Evolutionary conservation across 1,140 invertebrate genomes (phyloP), one percentile per base, ranked within the genome.

Genomic region (Onthophagus taurus): DNA sequence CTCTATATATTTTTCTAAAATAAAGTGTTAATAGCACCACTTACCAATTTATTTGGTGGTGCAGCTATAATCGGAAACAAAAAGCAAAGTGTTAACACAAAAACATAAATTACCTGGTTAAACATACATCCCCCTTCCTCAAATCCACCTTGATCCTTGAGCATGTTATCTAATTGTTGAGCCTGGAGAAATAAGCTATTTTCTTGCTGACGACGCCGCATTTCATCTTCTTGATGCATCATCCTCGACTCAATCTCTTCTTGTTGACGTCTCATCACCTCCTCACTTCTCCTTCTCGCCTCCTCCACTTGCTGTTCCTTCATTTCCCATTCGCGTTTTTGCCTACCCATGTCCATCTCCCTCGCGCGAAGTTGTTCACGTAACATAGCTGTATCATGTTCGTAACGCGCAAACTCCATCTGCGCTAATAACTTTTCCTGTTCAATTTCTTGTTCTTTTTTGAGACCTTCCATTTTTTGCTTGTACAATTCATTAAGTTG

Each of bases 371-470:
- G 64, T 71, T 92, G 83, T 75, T 91, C 83, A 58, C 89, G 71
- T 8, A 94, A 69, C 47, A 90, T 69, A 64, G 91, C 86, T 21
- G 89, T 90, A 62, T 93, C 87, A 59, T 92, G 87, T 61, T 94
- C 89, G 64, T 88, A 88, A 58, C 85, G 79, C 4, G 90, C 88
- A 63, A 84, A 89, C 63, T 96, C 90, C 85, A 96, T 94, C 65
- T 97, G 91, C 39, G 90, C 87, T 57, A 93, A 87, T 1, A 97
- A 65, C 58, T 94, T 92, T 42, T 91, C 85, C 60, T 89, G 81
- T 59, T 91, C 88, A 62, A 87, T 78, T 49, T 85, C 78, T 65
- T 97, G 80, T 67, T 99, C 95, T 44, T 85, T 78, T 59, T 95
- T 91, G 0, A 98, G 65, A n/a, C 88, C 83, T 45, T 91, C 81